Evolutionary conservation across 2,888 invertebrate species (phyloP), one percentile per base, ranked within the genome.

Genomic region (Linnaemya tessellans): DNA sequence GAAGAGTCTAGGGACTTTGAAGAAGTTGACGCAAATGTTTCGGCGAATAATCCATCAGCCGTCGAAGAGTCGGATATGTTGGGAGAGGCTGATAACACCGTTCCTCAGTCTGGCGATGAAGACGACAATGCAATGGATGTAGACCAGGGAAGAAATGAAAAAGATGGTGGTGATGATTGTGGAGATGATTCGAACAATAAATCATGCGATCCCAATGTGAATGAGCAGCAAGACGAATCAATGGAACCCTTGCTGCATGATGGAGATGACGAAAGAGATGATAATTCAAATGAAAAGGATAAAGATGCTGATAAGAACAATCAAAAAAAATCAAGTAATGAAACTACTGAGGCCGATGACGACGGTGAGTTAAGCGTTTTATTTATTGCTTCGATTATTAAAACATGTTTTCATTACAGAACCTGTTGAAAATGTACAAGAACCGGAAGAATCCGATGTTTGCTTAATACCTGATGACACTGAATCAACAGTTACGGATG

Each of bases 401-500:
- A 2, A 38, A 11, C 41, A 0, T 30, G 18, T 58, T 22, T 64
- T 83, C 64, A 75, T 85, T 73, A n/a, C 89, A 83, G 94, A 93
- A 84, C 90, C 93, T n/a, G 92, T 91, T 0, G 94, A 94, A 25
- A 94, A 94, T 88, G 94, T 91, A 0, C 89, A 92, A 81, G 91
- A 91, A 83, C 91, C 91, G 0, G 95, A 95, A 15, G 95, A 94
- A 64, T 95, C 95, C 88, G 95, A 95, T 89, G 93, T 95, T 9
- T 96, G 95, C 83, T 93, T 96, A 7, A 93, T 96, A 85, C 96
- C 96, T 0, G 96, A 96, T 89, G 95, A 95, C 0, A 95, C 95
- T 81, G 93, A 95, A 83, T 91, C 89, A 0, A 94, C 95, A 89
- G 94, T 95, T 84, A 94, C 95, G 0, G 95, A 95, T 88, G 95